Evolutionary conservation across 2,797 vertebrate genomes (phyloP), one percentile per base, ranked within the genome.

Genomic region (Meda fulgida): DNA sequence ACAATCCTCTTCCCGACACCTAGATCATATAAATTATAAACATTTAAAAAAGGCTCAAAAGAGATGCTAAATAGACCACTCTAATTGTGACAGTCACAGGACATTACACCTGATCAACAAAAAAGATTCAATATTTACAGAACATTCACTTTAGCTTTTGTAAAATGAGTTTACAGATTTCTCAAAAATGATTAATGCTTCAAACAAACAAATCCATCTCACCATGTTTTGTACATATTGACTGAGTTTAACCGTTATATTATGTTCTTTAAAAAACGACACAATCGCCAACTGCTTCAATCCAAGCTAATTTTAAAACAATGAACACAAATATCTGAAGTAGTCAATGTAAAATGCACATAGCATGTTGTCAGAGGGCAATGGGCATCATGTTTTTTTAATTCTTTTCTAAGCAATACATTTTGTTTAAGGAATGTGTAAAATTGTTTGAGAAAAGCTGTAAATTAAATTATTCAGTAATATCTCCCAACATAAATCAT

Each of bases 401-500:
- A 36, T 36, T 36, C 0, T 36, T 36, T 36, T 36, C 36, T 36
- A 36, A 36, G 36, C 36, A 36, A 36, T 36, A 36, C 36, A 36
- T 36, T 36, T 36, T 6, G 36, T 36, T 36, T 36, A 5, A 36
- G 36, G 5, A 36, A 36, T 36, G 36, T 36, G 5, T 36, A 36
- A 8, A 55, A 21, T 11, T 40, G 19, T 40, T 70, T 70, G 7
- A 70, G 2, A 40, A 40, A 43, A 70, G 36, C 36, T 11, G 3
- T 38, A 69, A 70, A 70, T 36, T 34, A 19, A 69, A 69, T 38
- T 23, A 21, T 48, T 5, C 16, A 69, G 66, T 69, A 36, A 36
- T 40, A 38, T 38, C 67, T 70, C 38, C 38, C 19, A 43, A 70
- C 36, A 70, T 70, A 19, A 70, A 46, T 72, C 38, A 72, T 72